Conservation (phyloP, 1,140 invertebrate genomes). For the Atta texana region DNA sequence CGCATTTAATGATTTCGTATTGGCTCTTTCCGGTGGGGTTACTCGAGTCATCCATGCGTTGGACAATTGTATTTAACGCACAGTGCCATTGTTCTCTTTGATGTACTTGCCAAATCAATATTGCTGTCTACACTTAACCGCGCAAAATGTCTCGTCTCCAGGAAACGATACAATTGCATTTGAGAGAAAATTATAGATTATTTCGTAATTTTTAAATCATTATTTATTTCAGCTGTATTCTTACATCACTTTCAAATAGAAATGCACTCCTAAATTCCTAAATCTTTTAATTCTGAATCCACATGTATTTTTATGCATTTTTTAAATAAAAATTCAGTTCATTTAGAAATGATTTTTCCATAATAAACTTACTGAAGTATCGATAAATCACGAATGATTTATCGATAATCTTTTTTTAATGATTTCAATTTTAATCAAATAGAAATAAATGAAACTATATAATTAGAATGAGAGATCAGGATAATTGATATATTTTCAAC, state of each 20-base stretch:
- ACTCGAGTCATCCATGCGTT: conserved; percentile 27
- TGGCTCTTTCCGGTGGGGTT: conserved; percentile 3
- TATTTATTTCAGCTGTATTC: not conserved
- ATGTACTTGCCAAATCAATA: conserved; percentile 49
- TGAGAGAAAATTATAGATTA: not conserved
- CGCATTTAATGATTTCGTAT: conserved; percentile 15
- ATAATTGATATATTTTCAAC: not conserved
- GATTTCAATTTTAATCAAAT: not conserved
- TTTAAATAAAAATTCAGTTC: not conserved
- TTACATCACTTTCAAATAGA: not conserved
- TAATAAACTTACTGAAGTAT: not conserved
- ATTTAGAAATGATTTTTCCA: not conserved
- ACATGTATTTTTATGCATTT: not conserved
- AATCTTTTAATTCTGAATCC: not conserved
- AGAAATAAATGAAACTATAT: not conserved
- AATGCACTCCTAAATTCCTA: not conserved
- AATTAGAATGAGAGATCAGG: not conserved
- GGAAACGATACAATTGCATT: not conserved
- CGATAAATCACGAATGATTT: not conserved
- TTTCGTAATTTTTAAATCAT: not conserved
- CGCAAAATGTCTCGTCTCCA: not conserved
- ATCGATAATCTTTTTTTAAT: not conserved
- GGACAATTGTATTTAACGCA: conserved; percentile 19
- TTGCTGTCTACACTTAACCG: conserved; percentile 36
- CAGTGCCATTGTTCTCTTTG: conserved; percentile 24